Evolutionary conservation across 2,888 invertebrate genomes (phyloP).

Genomic region (Anthophora plumipes): DNA sequence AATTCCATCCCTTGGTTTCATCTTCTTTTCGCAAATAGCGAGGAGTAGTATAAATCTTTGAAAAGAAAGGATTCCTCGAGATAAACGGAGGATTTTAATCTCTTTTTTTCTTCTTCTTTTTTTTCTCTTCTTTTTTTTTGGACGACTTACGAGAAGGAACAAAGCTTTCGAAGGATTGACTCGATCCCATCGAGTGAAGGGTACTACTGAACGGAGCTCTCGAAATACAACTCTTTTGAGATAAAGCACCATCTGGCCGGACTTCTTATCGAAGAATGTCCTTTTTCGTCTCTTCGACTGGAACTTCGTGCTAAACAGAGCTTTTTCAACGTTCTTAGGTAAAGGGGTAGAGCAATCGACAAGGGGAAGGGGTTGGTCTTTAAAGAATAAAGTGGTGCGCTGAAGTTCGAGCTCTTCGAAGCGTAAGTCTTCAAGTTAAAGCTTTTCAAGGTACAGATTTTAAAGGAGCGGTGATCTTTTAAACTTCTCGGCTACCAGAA

Average conservation of each 20-base stretch:
- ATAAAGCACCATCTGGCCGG: conserved; percentile 8
- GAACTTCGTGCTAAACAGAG: conserved; percentile 2
- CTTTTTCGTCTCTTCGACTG: neutral
- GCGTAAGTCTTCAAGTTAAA: conserved; percentile 8
- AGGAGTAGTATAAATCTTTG: neutral
- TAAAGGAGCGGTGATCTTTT: neutral
- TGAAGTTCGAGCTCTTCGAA: conserved; percentile 11
- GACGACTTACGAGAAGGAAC: neutral
- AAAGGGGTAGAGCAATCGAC: neutral
- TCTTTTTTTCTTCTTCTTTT: too few species aligned
- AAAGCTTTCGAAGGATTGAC: conserved; percentile 9
- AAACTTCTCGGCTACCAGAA: neutral
- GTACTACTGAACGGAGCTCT: neutral
- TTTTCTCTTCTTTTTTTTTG: neutral
- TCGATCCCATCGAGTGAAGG: conserved; percentile 4
- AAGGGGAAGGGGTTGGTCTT: neutral
- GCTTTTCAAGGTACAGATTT: neutral
- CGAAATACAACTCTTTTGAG: conserved; percentile 9
- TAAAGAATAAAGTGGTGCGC: neutral
- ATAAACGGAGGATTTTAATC: neutral
- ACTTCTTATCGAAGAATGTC: conserved; percentile 5
- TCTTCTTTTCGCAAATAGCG: too few species aligned
- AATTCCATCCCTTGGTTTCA: too few species aligned
- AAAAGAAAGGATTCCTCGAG: neutral
- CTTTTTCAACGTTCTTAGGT: neutral